Percentiles rank a stretch among this genome's conserved stretches.
These are phyloP conservation scores for Egretta garzetta DNA, from an alignment of 2,113 vertebrate genomes.

Conservation along the genomic window DNA sequence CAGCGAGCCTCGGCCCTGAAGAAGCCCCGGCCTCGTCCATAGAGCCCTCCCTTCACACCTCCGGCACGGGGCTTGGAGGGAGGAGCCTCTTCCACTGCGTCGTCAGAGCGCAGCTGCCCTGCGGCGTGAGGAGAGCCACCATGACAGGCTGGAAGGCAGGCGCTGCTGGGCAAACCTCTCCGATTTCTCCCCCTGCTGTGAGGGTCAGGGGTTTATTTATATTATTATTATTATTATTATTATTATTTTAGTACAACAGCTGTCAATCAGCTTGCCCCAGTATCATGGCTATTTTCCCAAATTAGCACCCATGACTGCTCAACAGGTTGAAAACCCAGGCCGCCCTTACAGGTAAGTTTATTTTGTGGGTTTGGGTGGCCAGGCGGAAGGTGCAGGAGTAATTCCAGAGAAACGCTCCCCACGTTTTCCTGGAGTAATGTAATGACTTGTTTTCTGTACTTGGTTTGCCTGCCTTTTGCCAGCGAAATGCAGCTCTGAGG, in stretches of 20 bases:
- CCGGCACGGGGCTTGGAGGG: rapidly evolving
- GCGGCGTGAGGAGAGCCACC: rapidly evolving
- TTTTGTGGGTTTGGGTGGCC: background rate
- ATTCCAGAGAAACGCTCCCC: background rate
- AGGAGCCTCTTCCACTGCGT: rapidly evolving
- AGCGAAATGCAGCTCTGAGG: background rate
- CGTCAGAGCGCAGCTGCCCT: background rate
- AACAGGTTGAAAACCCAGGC: background rate
- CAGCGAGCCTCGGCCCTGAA: rapidly evolving
- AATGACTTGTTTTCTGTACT: background rate
- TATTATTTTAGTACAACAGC: background rate
- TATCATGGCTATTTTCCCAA: background rate
- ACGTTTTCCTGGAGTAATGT: background rate
- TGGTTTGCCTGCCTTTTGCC: background rate
- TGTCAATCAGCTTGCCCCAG: background rate
- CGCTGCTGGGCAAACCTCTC: background rate
- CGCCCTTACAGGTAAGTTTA: background rate
- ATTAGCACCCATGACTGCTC: background rate
- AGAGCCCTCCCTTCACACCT: background rate
- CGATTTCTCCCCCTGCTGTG: rapidly evolving
- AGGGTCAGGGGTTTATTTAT: too few relatives aligned
- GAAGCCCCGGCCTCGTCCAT: rapidly evolving
- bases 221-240: too few relatives aligned
- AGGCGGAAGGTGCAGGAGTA: background rate
- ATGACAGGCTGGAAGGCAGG: rapidly evolving